Conservation (phyloP, 2,113 vertebrate species). For the Globicephala melas region DNA sequence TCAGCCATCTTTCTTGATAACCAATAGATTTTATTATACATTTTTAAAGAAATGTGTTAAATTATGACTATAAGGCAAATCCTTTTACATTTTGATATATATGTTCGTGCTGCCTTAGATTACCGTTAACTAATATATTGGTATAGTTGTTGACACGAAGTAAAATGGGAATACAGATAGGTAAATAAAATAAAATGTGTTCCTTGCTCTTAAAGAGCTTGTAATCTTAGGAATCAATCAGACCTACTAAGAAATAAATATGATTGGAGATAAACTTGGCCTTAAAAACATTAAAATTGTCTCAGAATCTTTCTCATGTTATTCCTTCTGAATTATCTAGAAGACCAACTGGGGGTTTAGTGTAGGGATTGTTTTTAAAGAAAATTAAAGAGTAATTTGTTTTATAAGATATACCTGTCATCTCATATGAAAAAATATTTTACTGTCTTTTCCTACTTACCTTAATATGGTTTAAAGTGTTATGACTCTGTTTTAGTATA, state of each 20-base stretch:
- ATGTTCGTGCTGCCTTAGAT: background rate
- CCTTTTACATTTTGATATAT: background rate
- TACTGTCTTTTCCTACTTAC: constrained; percentile 42
- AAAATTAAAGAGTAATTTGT: constrained; percentile 14
- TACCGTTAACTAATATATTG: background rate
- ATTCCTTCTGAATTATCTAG: constrained; percentile 44
- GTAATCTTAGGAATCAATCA: background rate
- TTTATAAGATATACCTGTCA: constrained; percentile 33
- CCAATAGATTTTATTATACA: background rate
- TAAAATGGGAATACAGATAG: background rate
- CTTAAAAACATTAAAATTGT: constrained; percentile 1
- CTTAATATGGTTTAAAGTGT: constrained; percentile 68
- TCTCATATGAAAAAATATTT: constrained; percentile 46
- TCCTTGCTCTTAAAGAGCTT: background rate
- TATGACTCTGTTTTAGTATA: constrained; percentile 65
- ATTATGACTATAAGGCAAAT: background rate
- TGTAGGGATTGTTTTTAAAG: background rate
- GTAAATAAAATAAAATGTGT: background rate
- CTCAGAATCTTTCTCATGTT: background rate
- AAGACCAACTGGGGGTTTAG: background rate
- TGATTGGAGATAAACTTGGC: constrained; percentile 27
- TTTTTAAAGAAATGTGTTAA: constrained; percentile 38
- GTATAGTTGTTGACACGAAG: background rate
- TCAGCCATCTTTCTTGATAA: background rate
- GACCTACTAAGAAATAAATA: background rate